phyloP scores from a whole-genome alignment of 2,113 vertebrate genomes.

The Phaethornis superciliosus region DNA sequence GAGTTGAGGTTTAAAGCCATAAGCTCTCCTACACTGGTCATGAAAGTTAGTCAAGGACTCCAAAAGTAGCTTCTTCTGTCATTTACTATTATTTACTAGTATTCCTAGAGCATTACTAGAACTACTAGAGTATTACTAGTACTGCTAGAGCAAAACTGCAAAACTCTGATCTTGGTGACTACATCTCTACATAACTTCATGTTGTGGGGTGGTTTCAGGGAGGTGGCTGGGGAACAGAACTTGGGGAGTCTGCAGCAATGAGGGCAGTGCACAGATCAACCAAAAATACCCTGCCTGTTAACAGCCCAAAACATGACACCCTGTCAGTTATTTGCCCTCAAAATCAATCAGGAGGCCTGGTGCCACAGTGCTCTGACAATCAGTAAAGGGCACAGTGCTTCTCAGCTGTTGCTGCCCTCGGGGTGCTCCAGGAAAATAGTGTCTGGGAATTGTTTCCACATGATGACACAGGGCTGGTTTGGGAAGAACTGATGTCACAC shows the following conservation, averaged over 20 bases:
- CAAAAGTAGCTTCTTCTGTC: neutral
- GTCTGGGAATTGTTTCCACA: neutral
- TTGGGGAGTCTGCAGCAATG: neutral
- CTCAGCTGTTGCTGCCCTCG: neutral
- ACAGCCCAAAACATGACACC: fast-evolving
- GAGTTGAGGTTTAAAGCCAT: neutral
- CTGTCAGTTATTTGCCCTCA: fast-evolving
- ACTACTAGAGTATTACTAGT: too few relatives aligned
- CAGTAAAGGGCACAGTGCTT: neutral
- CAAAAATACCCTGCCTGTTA: neutral
- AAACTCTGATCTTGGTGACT: neutral
- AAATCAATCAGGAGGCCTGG: fast-evolving
- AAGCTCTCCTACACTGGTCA: neutral
- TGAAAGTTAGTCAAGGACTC: neutral
- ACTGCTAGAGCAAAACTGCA: too few relatives aligned
- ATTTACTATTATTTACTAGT: too few relatives aligned
- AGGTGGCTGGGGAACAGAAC: neutral
- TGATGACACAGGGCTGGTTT: neutral
- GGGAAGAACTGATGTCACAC: neutral
- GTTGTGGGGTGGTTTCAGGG: neutral
- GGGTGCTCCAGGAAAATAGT: fast-evolving
- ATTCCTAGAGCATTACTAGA: too few relatives aligned
- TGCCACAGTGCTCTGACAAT: neutral
- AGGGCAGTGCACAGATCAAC: neutral
- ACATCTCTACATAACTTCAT: fast-evolving